Evolutionary conservation across 2,113 vertebrate species (phyloP).

Genomic region (Calypte anna): DNA sequence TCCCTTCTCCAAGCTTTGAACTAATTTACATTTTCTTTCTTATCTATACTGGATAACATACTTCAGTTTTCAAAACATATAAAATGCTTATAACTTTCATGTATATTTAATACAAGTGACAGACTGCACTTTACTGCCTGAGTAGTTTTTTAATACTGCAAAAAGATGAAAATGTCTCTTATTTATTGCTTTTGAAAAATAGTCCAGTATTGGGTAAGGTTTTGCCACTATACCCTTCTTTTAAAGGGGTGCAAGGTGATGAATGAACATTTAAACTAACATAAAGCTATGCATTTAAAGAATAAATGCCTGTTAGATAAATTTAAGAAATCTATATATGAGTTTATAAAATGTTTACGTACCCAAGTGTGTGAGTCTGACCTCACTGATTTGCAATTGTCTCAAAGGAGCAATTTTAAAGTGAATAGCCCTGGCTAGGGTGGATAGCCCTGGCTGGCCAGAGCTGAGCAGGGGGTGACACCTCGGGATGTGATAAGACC

Average conservation of each 20-base stretch:
- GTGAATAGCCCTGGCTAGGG: too few species aligned
- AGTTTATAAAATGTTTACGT: not conserved
- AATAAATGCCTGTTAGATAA: not conserved
- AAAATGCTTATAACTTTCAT: not conserved
- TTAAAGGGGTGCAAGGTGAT: not conserved
- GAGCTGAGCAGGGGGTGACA: too few species aligned
- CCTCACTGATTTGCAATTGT: too few species aligned
- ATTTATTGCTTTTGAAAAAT: not conserved
- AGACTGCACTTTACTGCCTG: not conserved
- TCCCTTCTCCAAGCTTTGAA: not conserved
- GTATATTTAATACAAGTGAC: not conserved
- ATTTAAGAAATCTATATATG: not conserved
- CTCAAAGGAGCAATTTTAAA: too few species aligned
- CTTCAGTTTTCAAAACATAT: not conserved
- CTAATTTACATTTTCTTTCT: not conserved
- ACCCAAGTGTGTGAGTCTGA: not conserved
- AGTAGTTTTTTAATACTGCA: not conserved
- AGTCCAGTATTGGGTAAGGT: not conserved
- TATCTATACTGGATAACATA: not conserved
- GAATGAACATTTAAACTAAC: not conserved
- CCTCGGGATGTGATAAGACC: too few species aligned
- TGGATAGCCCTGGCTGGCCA: too few species aligned
- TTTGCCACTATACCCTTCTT: not conserved
- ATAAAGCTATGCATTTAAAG: not conserved
- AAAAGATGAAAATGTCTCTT: not conserved